These are phyloP conservation scores for Liopterus haemorrhoidalis DNA, from an alignment of 2,888 invertebrate species.

Conservation along the genomic window DNA sequence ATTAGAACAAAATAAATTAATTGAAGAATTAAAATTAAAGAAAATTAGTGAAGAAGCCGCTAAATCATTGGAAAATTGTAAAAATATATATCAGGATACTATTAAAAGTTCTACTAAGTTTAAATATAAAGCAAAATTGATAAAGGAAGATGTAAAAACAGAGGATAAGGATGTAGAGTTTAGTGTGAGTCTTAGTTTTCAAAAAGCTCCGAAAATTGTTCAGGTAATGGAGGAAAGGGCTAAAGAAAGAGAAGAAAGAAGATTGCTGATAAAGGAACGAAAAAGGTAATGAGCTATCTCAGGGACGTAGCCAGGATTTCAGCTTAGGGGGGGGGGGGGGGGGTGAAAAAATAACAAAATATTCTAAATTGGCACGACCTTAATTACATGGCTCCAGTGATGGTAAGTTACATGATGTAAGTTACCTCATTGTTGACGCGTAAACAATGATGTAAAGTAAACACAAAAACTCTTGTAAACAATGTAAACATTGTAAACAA, in stretches of 20 bases:
- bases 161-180: constrained; percentile 45
- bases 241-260: constrained; percentile 52
- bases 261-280: constrained; percentile 47
- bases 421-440: too few species aligned
- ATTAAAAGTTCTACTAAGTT: constrained; percentile 42
- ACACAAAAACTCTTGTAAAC: too few species aligned
- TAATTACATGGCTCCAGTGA: too few species aligned
- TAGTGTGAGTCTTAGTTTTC: constrained; percentile 46
- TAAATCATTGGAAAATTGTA: constrained; percentile 52
- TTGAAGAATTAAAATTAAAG: constrained; percentile 65
- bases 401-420: too few species aligned
- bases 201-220: constrained; percentile 62
- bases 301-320: too few species aligned
- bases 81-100: constrained; percentile 52
- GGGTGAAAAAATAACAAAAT: too few species aligned
- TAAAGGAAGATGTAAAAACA: constrained; percentile 45
- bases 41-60: constrained; percentile 61
- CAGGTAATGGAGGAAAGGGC: constrained; percentile 69
- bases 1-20: constrained; percentile 65
- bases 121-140: constrained; percentile 49
- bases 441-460: too few species aligned
- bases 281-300: constrained; percentile 55
- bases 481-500: too few species aligned
- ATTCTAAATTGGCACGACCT: too few species aligned
- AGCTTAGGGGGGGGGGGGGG: too few species aligned